Evolutionary conservation across 2,113 vertebrate species (phyloP), one percentile per base, ranked within the genome.

Genomic region (Alaudala cheleensis): DNA sequence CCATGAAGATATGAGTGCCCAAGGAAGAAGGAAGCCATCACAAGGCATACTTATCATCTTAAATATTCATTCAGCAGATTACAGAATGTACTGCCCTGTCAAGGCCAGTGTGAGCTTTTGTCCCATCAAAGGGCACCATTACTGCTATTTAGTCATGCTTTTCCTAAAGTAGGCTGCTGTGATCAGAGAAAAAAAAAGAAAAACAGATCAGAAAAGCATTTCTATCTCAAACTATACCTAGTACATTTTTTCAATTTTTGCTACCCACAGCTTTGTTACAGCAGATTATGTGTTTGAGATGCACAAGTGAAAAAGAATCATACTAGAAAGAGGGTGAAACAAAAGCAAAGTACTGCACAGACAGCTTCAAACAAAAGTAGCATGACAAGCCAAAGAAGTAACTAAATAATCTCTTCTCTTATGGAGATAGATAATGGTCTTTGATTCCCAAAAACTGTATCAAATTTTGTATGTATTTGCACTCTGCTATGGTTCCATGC

Each of bases 371-470:
- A 66, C 25, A 85, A 65, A 61, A 33, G 70, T 86, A 60, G 23
- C 11, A 45, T 0, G 0, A 74, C 57, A 90, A 79, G 39, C 34
- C 39, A 45, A 81, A 88, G 79, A 76, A 96, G 73, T 34, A 85
- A 87, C 66, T 45, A 81, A 95, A 66, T 83, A 95, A 90, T 89
- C 92, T 96, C 67, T 72, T 93, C 84, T 90, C 84, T 82, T 79
- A 86, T 72, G 85, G 69, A 88, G 81, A 86, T 70, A 88, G 81
- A 86, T 70, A 88, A 96, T 76, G 81, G 45, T 39, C 65, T 97
- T 97, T 95, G 53, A 97, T 86, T 89, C 76, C 82, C 47, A 9
- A 79, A 94, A 94, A 91, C 73, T 89, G 58, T 93, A 92, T 94
- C 44, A 57, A 95, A 93, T 96, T 94, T 51, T 91, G 26, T 86